A percentile compares a stretch with the other conserved stretches of the same genome.
These are phyloP conservation scores for Phorcus lineatus DNA, from an alignment of 2,888 invertebrate species.

Conservation along the genomic window DNA sequence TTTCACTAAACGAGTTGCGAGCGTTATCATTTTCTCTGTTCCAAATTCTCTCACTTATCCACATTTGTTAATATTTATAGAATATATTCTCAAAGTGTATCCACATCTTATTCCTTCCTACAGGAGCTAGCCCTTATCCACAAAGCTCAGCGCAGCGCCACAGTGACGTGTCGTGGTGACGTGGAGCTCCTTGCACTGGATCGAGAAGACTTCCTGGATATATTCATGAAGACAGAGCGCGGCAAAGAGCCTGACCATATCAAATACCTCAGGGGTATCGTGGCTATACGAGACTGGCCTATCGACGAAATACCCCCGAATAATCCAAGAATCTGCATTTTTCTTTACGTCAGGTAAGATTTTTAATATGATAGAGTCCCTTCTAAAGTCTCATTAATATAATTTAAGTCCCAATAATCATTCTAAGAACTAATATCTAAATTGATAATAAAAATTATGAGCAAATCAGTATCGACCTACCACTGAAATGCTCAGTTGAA, in stretches of 20 bases:
- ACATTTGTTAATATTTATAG: too few relatives aligned
- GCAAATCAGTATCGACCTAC: too few relatives aligned
- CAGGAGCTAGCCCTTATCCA: conserved; percentile 74
- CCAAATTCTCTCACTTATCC: too few relatives aligned
- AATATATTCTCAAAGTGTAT: too few relatives aligned
- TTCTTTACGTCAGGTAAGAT: conserved; percentile 72
- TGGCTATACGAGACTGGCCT: conserved; percentile 69
- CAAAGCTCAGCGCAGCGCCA: conserved; percentile 70
- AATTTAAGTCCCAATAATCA: too few relatives aligned
- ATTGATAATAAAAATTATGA: too few relatives aligned
- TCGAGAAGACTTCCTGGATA: conserved; percentile 81
- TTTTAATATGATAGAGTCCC: neutral
- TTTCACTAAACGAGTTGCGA: too few relatives aligned
- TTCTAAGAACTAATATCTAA: too few relatives aligned
- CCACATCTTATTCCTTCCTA: neutral
- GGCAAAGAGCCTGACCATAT: conserved; percentile 73
- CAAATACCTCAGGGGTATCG: conserved; percentile 64
- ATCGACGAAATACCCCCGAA: conserved; percentile 68
- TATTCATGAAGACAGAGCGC: conserved; percentile 72
- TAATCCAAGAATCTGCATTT: conserved; percentile 71
- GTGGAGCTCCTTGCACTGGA: conserved; percentile 81
- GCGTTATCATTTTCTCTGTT: too few relatives aligned
- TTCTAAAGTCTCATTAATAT: too few relatives aligned
- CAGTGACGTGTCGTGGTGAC: conserved; percentile 71
- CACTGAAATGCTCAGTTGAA: too few relatives aligned